These are phyloP conservation scores for Cacatua alba DNA, from an alignment of 2,113 vertebrate species.

Conservation along the genomic window DNA sequence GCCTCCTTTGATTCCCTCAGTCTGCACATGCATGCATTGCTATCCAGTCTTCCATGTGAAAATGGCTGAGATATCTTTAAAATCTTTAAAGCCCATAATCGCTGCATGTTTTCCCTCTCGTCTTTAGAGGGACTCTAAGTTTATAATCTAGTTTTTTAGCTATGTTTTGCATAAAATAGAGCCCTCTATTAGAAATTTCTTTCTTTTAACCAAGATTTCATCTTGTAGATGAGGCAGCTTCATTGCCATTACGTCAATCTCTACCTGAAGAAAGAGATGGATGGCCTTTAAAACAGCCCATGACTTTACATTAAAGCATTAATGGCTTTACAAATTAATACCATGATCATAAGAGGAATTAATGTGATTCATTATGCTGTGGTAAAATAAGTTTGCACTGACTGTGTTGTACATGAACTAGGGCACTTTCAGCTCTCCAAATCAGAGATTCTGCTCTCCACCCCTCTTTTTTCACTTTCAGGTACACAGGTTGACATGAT, in stretches of 20 bases:
- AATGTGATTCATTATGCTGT: neutral
- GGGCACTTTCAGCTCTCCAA: neutral
- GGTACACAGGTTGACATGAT: neutral
- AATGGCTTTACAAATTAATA: neutral
- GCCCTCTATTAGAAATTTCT: neutral
- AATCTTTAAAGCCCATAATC: neutral
- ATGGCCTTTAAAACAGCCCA: neutral
- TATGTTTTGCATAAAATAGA: neutral
- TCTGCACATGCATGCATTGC: neutral
- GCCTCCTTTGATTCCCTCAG: neutral
- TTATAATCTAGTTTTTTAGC: neutral
- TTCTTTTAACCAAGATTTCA: neutral
- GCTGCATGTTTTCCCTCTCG: neutral
- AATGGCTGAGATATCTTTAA: neutral
- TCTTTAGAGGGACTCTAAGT: neutral
- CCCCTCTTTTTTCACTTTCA: neutral
- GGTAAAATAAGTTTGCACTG: neutral
- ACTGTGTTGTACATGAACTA: neutral
- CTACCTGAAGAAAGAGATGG: neutral
- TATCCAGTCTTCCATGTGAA: neutral
- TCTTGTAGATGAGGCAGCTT: neutral
- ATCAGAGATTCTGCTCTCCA: neutral
- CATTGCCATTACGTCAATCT: neutral
- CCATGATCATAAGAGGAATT: neutral
- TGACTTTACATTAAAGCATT: neutral